phyloP scores from a whole-genome alignment of 2,113 vertebrate species.

The Fulica atra region DNA sequence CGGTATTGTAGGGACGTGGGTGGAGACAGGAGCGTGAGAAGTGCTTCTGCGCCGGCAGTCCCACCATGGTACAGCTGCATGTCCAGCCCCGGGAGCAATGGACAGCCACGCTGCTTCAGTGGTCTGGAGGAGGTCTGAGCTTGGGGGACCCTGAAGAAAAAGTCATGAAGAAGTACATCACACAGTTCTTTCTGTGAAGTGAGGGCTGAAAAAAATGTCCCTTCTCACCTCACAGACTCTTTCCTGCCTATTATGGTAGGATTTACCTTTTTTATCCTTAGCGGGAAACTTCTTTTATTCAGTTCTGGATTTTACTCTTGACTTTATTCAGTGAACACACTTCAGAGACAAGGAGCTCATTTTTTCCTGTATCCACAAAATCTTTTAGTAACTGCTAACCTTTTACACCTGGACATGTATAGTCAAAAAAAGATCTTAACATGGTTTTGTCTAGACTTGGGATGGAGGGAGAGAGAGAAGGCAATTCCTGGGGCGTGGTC shows the following conservation, averaged over 20 bases:
- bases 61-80: neutral
- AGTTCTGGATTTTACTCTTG: neutral
- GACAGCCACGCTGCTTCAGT: rapidly evolving
- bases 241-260: neutral
- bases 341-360: neutral
- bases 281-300: neutral
- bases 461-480: neutral
- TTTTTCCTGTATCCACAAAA: neutral
- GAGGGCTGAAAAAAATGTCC: neutral
- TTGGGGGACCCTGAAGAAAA: neutral
- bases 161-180: rapidly evolving
- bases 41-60: rapidly evolving
- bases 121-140: neutral
- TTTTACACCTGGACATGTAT: neutral
- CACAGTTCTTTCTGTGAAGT: neutral
- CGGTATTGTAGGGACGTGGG: rapidly evolving
- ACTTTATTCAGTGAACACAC: neutral
- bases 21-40: neutral
- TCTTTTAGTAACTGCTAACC: neutral
- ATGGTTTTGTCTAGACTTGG: slow-evolving; percentile 11
- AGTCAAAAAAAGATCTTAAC: neutral
- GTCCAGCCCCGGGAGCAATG: neutral
- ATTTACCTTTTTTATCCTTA: neutral
- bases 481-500: neutral
- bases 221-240: neutral